A percentile compares a stretch with the other conserved stretches of the same genome.
phyloP scores from a whole-genome alignment of 2,113 vertebrate genomes.

The Heterochromis multidens region DNA sequence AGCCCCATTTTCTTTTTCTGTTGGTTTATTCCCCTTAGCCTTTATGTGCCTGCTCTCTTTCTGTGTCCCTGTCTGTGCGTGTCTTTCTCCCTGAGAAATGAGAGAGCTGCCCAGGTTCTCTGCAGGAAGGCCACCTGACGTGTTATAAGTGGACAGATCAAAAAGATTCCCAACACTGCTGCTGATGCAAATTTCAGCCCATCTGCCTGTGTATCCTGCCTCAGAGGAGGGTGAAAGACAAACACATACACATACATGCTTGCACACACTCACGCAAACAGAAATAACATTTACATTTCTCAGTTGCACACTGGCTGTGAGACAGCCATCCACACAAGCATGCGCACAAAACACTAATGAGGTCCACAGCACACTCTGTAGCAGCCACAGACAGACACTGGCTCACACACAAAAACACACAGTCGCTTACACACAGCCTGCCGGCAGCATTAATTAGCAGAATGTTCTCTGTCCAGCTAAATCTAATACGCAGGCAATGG shows the following conservation, averaged over 20 bases:
- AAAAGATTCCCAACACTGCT: constrained; percentile 27
- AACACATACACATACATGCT: background rate
- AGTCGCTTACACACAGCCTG: constrained; percentile 15
- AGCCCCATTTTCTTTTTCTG: background rate
- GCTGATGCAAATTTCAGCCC: constrained; percentile 53
- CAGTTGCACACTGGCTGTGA: background rate
- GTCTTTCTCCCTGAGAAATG: background rate
- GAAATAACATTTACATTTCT: constrained; percentile 42
- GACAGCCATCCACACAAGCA: background rate
- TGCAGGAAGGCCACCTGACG: constrained; percentile 47
- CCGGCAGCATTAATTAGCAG: constrained; percentile 63
- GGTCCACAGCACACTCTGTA: background rate
- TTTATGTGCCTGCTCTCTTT: background rate
- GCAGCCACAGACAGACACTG: constrained; percentile 1
- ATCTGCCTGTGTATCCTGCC: constrained; percentile 20
- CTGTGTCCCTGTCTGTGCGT: background rate
- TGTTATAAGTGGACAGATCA: constrained; percentile 55
- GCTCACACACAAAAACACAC: constrained; percentile 4
- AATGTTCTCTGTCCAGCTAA: constrained; percentile 55
- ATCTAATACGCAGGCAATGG: constrained; percentile 49
- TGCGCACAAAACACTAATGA: constrained; percentile 5
- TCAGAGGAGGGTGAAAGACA: constrained; percentile 33
- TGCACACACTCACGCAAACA: constrained; percentile 1
- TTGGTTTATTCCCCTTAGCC: background rate
- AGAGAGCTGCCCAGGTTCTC: constrained; percentile 7